Evolutionary conservation across 1,140 invertebrate genomes (phyloP), one percentile per base, ranked within the genome.

Genomic region (Drosophila kikkawai): DNA sequence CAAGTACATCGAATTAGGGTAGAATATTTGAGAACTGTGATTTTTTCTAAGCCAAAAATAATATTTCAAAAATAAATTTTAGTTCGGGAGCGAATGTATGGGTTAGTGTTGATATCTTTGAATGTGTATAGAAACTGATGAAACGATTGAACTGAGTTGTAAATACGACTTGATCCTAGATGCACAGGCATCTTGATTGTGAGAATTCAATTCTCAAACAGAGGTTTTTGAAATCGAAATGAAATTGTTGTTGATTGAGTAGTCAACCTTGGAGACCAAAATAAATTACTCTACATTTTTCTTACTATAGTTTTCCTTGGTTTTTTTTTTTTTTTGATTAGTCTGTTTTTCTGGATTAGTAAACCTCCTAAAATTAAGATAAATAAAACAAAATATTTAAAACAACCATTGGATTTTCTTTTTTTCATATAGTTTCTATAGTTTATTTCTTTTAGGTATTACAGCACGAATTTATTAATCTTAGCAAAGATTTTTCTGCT

Each of bases 361-460:
- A 34, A 34, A 34, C 32, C 32, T 37, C 36, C 11, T 37, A 37
- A 37, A 37, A 39, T 13, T 7, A 39, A 15, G 12, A 39, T 12
- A 34, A 36, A 36, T 36, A 34, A 3, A 1, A 11, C 8, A 2
- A 36, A 36, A 36, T 11, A 11, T 9, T 37, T 37, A 37, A 36
- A 44, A 34, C n/a, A 22, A 34, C 1, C 1, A 1, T 44, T 1
- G 0, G 4, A 9, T 44, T 22, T 22, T 22, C 37, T 11, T 9
- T 61, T 34, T 48, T 66, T 44, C 32, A 75, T 75, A 69, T 85
- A 81, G 73, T 81, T 70, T 82, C 80, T 86, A 79, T 67, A 53
- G 79, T 86, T 79, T 85, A 86, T 85, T 86, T 86, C 45, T 82
- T 78, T 70, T 82, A 86, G 69, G 82, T 79, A 79, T 78, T 75